Percentiles rank a stretch among this genome's conserved stretches.
These are phyloP conservation scores for Saccostrea glomerata DNA, from an alignment of 1,140 invertebrate species.

Conservation along the genomic window DNA sequence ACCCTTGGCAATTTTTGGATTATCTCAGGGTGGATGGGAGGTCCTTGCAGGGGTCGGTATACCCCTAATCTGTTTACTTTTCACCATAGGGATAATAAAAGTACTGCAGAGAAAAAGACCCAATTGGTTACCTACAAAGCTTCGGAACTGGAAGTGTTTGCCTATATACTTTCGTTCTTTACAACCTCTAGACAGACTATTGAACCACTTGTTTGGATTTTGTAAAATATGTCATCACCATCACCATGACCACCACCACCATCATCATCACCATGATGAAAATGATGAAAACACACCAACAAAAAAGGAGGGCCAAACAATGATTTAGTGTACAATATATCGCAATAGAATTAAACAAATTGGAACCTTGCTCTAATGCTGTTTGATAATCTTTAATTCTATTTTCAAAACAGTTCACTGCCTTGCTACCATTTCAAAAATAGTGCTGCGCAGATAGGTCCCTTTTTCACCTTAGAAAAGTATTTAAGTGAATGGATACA, in stretches of 20 bases:
- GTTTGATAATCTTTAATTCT: no score
- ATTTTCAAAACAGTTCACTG: no score
- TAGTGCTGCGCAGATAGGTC: no score
- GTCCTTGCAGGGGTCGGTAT: conserved; percentile 67
- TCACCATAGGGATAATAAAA: conserved; percentile 70
- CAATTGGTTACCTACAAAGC: conserved; percentile 60
- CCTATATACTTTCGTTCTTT: conserved; percentile 68
- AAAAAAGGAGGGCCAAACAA: conserved; percentile 15
- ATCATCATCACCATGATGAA: not conserved
- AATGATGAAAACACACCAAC: not conserved
- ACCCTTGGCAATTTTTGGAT: conserved; percentile 79
- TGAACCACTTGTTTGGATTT: conserved; percentile 44
- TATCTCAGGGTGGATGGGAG: conserved; percentile 76
- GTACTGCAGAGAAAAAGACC: conserved; percentile 67
- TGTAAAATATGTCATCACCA: conserved; percentile 31
- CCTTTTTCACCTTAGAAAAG: no score
- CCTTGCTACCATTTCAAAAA: no score
- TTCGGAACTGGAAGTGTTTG: conserved; percentile 73
- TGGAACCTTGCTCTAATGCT: no score
- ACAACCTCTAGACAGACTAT: conserved; percentile 61
- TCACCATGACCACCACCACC: not conserved
- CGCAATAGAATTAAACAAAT: no score
- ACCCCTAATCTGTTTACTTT: conserved; percentile 60
- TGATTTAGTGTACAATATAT: not conserved
- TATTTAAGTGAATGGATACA: no score